A percentile compares a stretch with the other conserved stretches of the same genome.
phyloP scores from a whole-genome alignment of 2,113 vertebrate genomes.

The Spheniscus mendiculus region DNA sequence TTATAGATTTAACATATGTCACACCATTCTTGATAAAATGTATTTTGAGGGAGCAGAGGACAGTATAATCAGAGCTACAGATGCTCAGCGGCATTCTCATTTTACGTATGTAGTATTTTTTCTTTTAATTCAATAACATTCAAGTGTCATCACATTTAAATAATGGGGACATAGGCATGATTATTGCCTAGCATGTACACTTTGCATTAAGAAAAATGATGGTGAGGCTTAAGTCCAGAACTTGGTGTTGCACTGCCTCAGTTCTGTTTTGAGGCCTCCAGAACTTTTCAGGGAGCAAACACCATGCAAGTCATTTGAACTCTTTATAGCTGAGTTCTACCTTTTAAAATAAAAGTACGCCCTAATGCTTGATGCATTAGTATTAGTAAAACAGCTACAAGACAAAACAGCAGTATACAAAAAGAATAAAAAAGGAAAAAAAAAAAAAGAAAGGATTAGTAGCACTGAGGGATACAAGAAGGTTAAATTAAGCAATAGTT shows the following conservation, averaged over 20 bases:
- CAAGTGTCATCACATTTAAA: not conserved
- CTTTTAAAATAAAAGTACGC: not conserved
- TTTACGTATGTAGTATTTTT: not conserved
- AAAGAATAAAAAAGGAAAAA: not conserved
- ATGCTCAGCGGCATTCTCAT: not conserved
- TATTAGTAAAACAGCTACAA: not conserved
- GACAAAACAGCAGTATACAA: not conserved
- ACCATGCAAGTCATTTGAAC: not conserved
- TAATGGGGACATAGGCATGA: not conserved
- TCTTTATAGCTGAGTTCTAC: not conserved
- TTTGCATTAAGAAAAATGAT: not conserved
- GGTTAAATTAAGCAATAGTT: not conserved
- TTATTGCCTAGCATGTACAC: not conserved
- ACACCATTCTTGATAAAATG: not conserved
- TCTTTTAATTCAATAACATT: not conserved
- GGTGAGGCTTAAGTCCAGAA: not conserved
- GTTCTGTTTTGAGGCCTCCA: not conserved
- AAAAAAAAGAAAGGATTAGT: not conserved
- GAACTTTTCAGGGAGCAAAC: not conserved
- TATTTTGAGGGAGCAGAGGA: not conserved
- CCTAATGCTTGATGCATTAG: not conserved
- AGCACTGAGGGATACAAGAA: not conserved
- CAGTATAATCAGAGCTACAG: not conserved
- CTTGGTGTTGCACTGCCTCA: not conserved
- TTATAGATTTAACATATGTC: not conserved